These are phyloP conservation scores for Bos indicus DNA, from an alignment of 2,113 vertebrate species.

Conservation along the genomic window DNA sequence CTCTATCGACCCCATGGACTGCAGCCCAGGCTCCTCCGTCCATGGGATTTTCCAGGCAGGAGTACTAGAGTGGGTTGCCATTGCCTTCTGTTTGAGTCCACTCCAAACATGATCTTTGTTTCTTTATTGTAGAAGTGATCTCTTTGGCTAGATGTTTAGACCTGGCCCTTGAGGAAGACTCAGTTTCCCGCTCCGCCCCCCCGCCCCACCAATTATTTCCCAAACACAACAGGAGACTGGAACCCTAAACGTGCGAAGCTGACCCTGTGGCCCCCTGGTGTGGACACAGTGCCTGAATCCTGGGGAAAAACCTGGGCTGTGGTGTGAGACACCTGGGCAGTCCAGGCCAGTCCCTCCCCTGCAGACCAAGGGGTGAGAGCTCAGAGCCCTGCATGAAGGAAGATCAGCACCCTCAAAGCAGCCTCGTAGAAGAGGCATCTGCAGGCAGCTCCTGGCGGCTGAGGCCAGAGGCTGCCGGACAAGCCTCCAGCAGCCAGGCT, in stretches of 20 bases:
- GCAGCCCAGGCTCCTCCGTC: too few relatives aligned
- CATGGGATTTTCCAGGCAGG: too few relatives aligned
- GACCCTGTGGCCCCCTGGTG: rapidly evolving
- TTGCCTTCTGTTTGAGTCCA: background rate
- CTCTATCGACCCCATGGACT: too few relatives aligned
- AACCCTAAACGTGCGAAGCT: background rate
- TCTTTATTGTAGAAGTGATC: background rate
- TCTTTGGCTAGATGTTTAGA: background rate
- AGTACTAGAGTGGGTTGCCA: too few relatives aligned
- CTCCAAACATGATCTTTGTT: background rate
- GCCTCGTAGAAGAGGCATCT: background rate
- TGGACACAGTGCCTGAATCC: too few relatives aligned
- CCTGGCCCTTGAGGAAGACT: background rate
- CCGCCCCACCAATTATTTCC: background rate
- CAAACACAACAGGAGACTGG: background rate
- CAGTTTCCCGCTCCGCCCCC: background rate
- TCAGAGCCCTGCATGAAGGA: background rate
- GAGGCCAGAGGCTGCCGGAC: background rate
- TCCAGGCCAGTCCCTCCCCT: too few relatives aligned
- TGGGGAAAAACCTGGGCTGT: background rate
- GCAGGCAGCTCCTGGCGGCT: background rate
- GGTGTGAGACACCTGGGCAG: background rate
- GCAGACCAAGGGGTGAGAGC: background rate
- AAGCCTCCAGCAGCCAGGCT: background rate
- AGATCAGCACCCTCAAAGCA: background rate